phyloP scores from a whole-genome alignment of 2,113 vertebrate genomes.

The Clarias macrocephalus region DNA sequence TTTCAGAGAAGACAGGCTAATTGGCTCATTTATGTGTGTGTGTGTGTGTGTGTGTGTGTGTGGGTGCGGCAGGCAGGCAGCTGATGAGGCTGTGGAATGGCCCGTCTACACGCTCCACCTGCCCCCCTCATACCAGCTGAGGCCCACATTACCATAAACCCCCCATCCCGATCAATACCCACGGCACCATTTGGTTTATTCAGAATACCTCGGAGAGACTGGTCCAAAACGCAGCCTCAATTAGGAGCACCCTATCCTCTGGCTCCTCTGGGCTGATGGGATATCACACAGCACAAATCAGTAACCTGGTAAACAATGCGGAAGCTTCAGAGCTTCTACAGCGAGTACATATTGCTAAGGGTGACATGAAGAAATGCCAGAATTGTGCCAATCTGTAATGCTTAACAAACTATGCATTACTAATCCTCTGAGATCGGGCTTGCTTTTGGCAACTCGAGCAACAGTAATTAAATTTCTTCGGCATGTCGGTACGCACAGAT shows the following conservation, averaged over 20 bases:
- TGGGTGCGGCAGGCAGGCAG: constrained; percentile 63
- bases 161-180: constrained; percentile 68
- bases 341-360: constrained; percentile 24
- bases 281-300: constrained; percentile 19
- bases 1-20: constrained; percentile 57
- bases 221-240: constrained; percentile 47
- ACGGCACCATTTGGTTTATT: constrained; percentile 57
- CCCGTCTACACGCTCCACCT: constrained; percentile 71
- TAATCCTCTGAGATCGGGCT: background rate
- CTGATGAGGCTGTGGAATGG: constrained; percentile 71
- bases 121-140: constrained; percentile 73
- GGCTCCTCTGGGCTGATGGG: constrained; percentile 41
- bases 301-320: constrained; percentile 34
- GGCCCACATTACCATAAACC: constrained; percentile 64
- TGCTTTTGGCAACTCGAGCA: background rate
- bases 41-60: constrained; percentile 59
- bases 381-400: background rate
- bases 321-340: constrained; percentile 28
- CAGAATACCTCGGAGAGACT: constrained; percentile 51
- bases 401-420: background rate
- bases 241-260: constrained; percentile 52
- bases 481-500: background rate
- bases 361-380: background rate
- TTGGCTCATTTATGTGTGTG: constrained; percentile 63
- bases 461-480: background rate